A percentile compares a stretch with the other conserved stretches of the same genome.
phyloP scores from a whole-genome alignment of 37 sponge, comb jelly and placozoan genomes.

The Oopsacas minuta region DNA sequence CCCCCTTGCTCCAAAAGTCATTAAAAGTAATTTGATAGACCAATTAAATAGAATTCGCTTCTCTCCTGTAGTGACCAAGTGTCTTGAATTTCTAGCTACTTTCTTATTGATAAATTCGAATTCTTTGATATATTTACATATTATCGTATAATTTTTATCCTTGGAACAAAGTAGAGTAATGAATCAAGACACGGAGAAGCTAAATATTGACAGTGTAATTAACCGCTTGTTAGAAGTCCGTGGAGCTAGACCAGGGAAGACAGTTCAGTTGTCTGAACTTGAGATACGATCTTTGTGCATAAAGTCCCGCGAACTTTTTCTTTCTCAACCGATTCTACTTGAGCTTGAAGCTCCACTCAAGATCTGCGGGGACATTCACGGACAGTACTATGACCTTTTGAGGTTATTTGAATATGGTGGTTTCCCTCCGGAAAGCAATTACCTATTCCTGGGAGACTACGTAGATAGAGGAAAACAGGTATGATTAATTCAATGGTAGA shows the following conservation, averaged over 20 bases:
- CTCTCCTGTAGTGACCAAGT: too few relatives aligned
- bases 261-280: conserved; percentile 70
- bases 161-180: too few relatives aligned
- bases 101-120: too few relatives aligned
- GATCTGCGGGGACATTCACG: conserved; percentile 91
- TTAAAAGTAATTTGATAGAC: too few relatives aligned
- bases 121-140: too few relatives aligned
- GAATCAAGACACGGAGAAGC: conserved; percentile 49
- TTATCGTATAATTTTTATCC: too few relatives aligned
- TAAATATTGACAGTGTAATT: conserved; percentile 72
- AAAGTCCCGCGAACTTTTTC: conserved; percentile 80
- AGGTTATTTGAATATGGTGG: conserved; percentile 91
- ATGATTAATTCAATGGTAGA: too few relatives aligned
- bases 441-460: conserved; percentile 87
- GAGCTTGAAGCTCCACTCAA: conserved; percentile 86
- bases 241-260: conserved; percentile 79
- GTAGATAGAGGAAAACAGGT: conserved; percentile 90
- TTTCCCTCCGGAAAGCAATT: conserved; percentile 89
- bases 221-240: conserved; percentile 72
- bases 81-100: too few relatives aligned
- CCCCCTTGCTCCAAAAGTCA: too few relatives aligned
- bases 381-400: conserved; percentile 86
- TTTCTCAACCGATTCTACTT: conserved; percentile 78
- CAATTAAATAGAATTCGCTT: too few relatives aligned
- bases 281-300: conserved; percentile 73